A percentile compares a stretch with the other conserved stretches of the same genome.
phyloP scores from a whole-genome alignment of 2,888 invertebrate genomes.

The Calameuta filiformis region DNA sequence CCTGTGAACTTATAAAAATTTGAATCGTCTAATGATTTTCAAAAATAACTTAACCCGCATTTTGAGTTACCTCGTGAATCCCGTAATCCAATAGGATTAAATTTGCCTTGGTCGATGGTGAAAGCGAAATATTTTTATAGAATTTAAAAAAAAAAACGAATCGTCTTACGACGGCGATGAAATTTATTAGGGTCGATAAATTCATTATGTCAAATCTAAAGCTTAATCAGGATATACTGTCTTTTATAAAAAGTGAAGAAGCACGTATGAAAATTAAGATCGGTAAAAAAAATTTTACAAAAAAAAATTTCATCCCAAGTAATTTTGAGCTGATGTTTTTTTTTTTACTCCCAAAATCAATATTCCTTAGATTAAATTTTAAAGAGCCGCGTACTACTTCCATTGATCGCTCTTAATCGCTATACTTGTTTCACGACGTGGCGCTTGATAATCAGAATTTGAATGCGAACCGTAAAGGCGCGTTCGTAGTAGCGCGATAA shows the following conservation, averaged over 20 bases:
- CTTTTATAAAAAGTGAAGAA: no score
- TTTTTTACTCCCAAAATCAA: no score
- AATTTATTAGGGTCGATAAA: background rate
- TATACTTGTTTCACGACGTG: background rate
- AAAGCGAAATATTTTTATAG: no score
- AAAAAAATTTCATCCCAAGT: no score
- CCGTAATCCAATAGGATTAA: background rate
- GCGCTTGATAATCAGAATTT: background rate
- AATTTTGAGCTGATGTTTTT: no score
- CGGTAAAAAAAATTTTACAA: no score
- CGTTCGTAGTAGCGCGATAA: background rate
- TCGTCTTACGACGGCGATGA: background rate
- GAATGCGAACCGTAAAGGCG: background rate
- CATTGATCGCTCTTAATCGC: background rate
- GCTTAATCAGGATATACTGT: no score
- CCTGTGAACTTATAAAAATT: background rate
- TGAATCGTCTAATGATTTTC: no score
- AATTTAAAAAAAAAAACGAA: background rate
- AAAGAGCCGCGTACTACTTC: background rate
- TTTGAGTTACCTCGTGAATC: background rate
- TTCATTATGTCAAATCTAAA: background rate
- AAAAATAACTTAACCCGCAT: background rate
- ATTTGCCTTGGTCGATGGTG: no score
- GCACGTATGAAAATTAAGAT: no score
- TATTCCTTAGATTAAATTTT: background rate